phyloP scores from a whole-genome alignment of 2,797 vertebrate genomes.

The Myripristis jacobus region DNA sequence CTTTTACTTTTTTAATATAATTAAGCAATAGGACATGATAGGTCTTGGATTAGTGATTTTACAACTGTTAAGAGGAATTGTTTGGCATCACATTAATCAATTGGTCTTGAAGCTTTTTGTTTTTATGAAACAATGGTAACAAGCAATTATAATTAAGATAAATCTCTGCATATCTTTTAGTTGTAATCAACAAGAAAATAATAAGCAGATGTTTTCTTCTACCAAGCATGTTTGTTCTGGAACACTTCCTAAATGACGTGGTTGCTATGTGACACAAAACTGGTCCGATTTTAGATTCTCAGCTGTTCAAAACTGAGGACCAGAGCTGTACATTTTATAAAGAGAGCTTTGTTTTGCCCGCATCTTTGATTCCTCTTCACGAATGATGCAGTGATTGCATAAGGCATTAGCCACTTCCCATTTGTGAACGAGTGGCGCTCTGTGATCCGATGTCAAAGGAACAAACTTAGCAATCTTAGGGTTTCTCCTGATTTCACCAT shows the following conservation, averaged over 20 bases:
- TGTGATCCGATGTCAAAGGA: slow-evolving; percentile 34
- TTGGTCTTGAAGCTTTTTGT: too few species aligned
- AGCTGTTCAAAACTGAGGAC: not conserved
- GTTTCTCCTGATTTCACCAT: slow-evolving; percentile 20
- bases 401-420: slow-evolving; percentile 27
- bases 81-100: too few species aligned
- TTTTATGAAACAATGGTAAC: not conserved
- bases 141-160: not conserved
- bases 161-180: not conserved
- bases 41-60: not conserved
- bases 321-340: slow-evolving; percentile 10
- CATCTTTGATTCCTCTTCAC: slow-evolving; percentile 29
- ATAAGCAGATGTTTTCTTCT: not conserved
- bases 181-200: slow-evolving; percentile 11
- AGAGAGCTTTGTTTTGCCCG: slow-evolving; percentile 5
- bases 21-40: not conserved
- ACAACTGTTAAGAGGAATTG: too few species aligned
- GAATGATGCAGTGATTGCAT: not conserved
- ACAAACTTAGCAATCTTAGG: slow-evolving; percentile 31
- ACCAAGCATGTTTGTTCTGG: not conserved
- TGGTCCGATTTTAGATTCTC: too few species aligned
- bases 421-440: slow-evolving; percentile 23
- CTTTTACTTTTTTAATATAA: slow-evolving; percentile 16
- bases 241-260: not conserved
- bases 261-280: not conserved